phyloP scores from a whole-genome alignment of 2,113 vertebrate species.

The Potamarius usumacintae region DNA sequence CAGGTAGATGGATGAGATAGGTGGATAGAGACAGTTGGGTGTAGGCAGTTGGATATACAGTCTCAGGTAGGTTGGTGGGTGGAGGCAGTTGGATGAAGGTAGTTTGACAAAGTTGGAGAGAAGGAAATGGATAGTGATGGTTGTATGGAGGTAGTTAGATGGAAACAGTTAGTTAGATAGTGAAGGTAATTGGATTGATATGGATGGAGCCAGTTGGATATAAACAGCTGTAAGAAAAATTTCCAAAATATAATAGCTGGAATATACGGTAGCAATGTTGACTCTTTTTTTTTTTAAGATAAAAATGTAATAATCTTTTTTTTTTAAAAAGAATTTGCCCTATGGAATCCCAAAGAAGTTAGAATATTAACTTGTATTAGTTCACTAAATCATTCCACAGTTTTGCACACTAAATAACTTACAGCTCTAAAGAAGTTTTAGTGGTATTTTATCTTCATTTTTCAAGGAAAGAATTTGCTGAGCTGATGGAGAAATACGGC shows the following conservation, averaged over 20 bases:
- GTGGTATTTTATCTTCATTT: conserved; percentile 19
- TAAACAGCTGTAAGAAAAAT: neutral
- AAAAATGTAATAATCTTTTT: neutral
- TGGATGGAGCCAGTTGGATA: neutral
- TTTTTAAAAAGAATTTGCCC: neutral
- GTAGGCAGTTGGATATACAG: neutral
- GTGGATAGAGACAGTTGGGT: neutral
- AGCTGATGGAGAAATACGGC: conserved; percentile 85
- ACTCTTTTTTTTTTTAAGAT: too few relatives aligned
- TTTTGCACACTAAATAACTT: neutral
- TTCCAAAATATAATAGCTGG: neutral
- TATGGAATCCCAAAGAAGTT: neutral
- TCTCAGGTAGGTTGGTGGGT: neutral
- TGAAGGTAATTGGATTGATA: neutral
- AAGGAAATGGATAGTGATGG: too few relatives aligned
- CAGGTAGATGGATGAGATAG: neutral
- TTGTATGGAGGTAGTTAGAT: neutral
- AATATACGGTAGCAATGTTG: neutral
- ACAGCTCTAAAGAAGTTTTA: neutral
- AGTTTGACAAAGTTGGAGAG: neutral
- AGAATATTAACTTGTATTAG: neutral
- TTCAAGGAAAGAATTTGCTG: conserved; percentile 83
- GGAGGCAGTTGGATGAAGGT: neutral
- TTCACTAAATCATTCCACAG: neutral
- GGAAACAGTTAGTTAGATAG: too few relatives aligned